Evolutionary conservation across 2,113 vertebrate genomes (phyloP), one percentile per base, ranked within the genome.

Genomic region (Rostratula benghalensis): DNA sequence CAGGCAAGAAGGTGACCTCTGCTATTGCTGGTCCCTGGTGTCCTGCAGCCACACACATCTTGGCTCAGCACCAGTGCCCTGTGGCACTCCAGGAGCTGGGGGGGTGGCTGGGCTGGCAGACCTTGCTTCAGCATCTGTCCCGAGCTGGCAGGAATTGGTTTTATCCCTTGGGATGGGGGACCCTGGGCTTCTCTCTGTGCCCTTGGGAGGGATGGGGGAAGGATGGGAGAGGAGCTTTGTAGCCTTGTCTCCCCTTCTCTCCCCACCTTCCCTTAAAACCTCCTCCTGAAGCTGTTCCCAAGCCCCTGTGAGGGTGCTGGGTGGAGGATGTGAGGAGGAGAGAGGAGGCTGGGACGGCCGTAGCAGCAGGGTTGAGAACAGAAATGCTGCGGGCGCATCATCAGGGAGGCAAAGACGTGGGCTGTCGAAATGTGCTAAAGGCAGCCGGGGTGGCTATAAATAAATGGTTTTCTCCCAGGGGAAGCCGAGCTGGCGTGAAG

Each of bases 391-490:
- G 9, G 95, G 77, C 0, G 1, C 80, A 83, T 92, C n/a, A 14
- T 94, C 60, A 51, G 86, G 59, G 93, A 96, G 83, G 94, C 93
- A 94, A 96, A 95, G 90, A 69, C n/a, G 68, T 92, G 93, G 94
- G 95, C 80, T 96, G 91, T 67, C 3, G 19, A 89, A 93, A 95
- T 91, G 95, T 94, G 95, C 93, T 91, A 83, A 94, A 94, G 94
- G 91, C 94, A 94, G 63, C 75, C 78, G 82, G 84, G 84, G n/a
- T 57, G 57, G 41, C 70, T 96, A 95, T 95, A 97, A 96, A 97
- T 95, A 96, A 95, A 68, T 39, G 27, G 84, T 45, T 94, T 94
- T 93, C 78, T 93, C 70, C 46, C 57, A 89, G 67, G 93, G 59
- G 94, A 63, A 93, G 90, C 81, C 0, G 2, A 87, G 87, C 65